These are phyloP conservation scores for Apocrypta bakeri DNA, from an alignment of 1,140 invertebrate genomes.

Conservation along the genomic window DNA sequence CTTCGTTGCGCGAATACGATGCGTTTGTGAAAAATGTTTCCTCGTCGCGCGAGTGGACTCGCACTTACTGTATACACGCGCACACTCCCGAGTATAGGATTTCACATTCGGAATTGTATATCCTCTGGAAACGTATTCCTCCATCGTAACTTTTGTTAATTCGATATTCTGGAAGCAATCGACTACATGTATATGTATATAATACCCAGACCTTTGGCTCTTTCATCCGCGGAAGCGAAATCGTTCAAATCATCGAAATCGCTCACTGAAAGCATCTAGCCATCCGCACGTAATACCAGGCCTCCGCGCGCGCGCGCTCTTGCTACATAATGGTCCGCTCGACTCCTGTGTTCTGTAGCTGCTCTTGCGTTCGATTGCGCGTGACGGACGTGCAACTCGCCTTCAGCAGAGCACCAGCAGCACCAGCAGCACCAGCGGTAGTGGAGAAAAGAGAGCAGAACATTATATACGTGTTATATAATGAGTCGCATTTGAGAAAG, in stretches of 20 bases:
- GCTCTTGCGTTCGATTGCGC: background rate
- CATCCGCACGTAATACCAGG: background rate
- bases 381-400: background rate
- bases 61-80: too few species aligned
- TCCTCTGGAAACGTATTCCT: background rate
- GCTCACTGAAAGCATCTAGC: background rate
- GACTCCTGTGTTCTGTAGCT: background rate
- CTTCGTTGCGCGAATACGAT: conserved; percentile 11
- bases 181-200: background rate
- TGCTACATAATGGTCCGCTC: background rate
- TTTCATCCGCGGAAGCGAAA: background rate
- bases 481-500: background rate
- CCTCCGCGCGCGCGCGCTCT: background rate
- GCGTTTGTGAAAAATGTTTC: conserved; percentile 40
- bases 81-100: too few species aligned
- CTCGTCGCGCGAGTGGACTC: background rate
- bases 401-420: background rate
- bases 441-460: background rate
- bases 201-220: background rate
- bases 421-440: background rate
- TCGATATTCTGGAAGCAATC: background rate
- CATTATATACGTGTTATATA: conserved; percentile 10
- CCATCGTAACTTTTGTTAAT: too few species aligned
- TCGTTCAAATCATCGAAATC: background rate
- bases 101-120: background rate